Base-by-base conservation (phyloP, 2,113 vertebrate genomes). In the Epinephelus fuscoguttatus region DNA sequence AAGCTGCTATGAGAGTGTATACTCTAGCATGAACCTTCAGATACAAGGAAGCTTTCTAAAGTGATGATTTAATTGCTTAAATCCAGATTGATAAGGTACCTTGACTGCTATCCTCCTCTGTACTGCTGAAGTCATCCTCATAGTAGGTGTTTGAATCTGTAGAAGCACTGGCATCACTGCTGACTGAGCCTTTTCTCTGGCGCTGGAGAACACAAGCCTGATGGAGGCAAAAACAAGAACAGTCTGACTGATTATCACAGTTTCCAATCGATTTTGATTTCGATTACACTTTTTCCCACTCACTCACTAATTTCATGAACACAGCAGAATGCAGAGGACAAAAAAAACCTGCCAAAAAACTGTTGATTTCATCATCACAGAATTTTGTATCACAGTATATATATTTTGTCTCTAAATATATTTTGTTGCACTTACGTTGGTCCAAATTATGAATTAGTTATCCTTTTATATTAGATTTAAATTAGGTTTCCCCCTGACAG, bases 81-180 rank as follows among this genome's bases (percentile, higher is more conserved):
- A 78, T 75, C 14, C 50, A 84, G 42, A 81, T 52, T 70, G 23
- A 75, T 23, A 1, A 70, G 75, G 42, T 95, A 99, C 98, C 98
- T 96, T 99, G 98, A 91, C 98, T 99, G 96, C 98, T 99, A 88
- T 99, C 98, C 92, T 99, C 98, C 95, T 99, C 98, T 0, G 98
- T 99, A 87, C 98, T 99, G 94, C 98, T 99, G 90, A 99, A 99
- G 75, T 99, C 98, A 77, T 99, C 98, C 92, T 99, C 98, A 0
- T 99, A 99, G 94, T 99, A 99, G 21, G 98, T 99, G 93, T 99
- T 99, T 3, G 98, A 99, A 88, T 99, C 98, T 0, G 98, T 99
- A 49, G 98, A 99, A 82, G 98, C 98, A 0, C 98, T 99, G 86
- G 97, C 98, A 0, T 99, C 98, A 0, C 98, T 99, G 94, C 98